These are phyloP conservation scores for Rhadinocentrus ornatus DNA, from an alignment of 2,797 vertebrate genomes.

Conservation along the genomic window DNA sequence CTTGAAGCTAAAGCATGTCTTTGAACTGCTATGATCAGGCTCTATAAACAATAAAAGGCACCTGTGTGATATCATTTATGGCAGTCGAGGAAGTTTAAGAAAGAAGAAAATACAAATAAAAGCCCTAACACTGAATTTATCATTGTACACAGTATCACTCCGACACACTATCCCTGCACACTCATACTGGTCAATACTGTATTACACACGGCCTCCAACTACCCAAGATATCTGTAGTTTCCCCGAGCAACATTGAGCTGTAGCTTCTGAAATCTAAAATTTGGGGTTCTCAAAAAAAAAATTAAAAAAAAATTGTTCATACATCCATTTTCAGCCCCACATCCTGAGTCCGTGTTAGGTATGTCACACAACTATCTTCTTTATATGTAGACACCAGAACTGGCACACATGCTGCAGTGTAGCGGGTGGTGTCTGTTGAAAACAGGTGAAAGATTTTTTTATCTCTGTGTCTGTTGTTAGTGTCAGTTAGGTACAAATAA, in stretches of 20 bases:
- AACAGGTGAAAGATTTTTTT: conserved; percentile 25
- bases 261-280: conserved; percentile 1
- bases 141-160: conserved; percentile 10
- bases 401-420: conserved; percentile 33
- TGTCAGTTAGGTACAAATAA: conserved; percentile 19
- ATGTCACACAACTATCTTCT: conserved; percentile 26
- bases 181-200: neutral
- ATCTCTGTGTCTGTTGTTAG: conserved; percentile 22
- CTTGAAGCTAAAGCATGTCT: conserved; percentile 24
- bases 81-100: conserved; percentile 22
- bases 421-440: conserved; percentile 17
- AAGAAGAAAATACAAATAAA: conserved; percentile 28
- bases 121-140: conserved; percentile 32
- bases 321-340: conserved; percentile 29
- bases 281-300: neutral
- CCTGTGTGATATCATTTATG: conserved; percentile 24
- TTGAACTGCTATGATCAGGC: conserved; percentile 24
- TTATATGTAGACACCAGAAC: neutral
- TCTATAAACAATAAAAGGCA: conserved; percentile 32
- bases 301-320: neutral
- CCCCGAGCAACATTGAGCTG: neutral
- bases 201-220: neutral
- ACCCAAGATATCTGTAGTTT: neutral
- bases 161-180: conserved; percentile 8
- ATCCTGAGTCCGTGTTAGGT: conserved; percentile 33